Conservation (phyloP, 1,140 invertebrate species). For the Drepana arcuata region DNA sequence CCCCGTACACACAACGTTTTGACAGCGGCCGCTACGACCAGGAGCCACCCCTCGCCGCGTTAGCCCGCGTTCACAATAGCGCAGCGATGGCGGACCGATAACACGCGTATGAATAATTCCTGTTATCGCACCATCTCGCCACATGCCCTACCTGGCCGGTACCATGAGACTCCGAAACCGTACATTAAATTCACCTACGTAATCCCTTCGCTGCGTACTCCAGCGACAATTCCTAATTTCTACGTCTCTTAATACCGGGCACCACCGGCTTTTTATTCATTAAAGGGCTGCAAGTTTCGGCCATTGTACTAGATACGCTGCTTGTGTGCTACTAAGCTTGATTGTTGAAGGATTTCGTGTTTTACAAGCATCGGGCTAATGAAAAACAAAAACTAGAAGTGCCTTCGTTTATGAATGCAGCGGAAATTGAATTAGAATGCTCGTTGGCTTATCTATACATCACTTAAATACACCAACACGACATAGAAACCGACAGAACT, state of each 20-base stretch:
- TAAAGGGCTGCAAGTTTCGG: slow-evolving; percentile 51
- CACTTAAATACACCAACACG: too few relatives aligned
- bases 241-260: slow-evolving; percentile 29
- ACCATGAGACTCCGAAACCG: slow-evolving; percentile 35
- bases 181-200: slow-evolving; percentile 3
- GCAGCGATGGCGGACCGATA: slow-evolving; percentile 59
- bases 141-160: slow-evolving; percentile 65
- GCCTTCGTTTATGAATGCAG: slow-evolving; percentile 17
- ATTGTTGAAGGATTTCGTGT: slow-evolving; percentile 48
- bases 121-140: slow-evolving; percentile 66
- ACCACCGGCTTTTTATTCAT: slow-evolving; percentile 56
- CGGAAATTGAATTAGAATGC: slow-evolving; percentile 32
- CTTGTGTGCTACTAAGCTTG: slow-evolving; percentile 41
- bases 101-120: slow-evolving; percentile 66
- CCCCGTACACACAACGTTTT: slow-evolving; percentile 47
- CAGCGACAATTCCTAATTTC: neutral
- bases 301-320: slow-evolving; percentile 48
- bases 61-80: slow-evolving; percentile 51
- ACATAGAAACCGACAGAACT: too few relatives aligned
- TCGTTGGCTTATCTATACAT: too few relatives aligned
- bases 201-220: slow-evolving; percentile 2
- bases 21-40: slow-evolving; percentile 48
- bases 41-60: slow-evolving; percentile 54
- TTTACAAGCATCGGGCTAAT: slow-evolving; percentile 24
- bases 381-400: slow-evolving; percentile 31